phyloP scores from a whole-genome alignment of 2,113 vertebrate species.

The Thermophis baileyi region DNA sequence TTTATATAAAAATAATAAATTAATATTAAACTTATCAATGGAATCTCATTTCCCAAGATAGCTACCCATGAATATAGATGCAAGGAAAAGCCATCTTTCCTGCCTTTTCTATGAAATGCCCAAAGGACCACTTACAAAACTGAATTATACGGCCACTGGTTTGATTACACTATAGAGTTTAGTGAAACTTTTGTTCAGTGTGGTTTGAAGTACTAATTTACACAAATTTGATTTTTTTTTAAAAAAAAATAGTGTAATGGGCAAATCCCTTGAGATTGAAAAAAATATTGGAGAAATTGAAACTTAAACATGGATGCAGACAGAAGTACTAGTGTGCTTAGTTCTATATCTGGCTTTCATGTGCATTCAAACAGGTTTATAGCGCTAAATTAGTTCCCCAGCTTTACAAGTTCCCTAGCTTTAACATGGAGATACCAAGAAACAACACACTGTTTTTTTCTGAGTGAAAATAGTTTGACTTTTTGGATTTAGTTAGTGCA shows the following conservation, averaged over 20 bases:
- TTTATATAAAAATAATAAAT: not conserved
- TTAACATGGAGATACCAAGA: not conserved
- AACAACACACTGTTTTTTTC: not conserved
- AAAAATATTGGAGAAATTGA: not conserved
- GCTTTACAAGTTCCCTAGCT: not conserved
- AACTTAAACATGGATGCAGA: not conserved
- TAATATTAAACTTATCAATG: not conserved
- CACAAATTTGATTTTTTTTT: not conserved
- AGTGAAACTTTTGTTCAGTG: not conserved
- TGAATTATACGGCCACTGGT: not conserved
- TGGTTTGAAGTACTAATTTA: not conserved
- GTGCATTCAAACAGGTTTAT: not conserved
- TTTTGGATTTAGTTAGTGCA: not conserved
- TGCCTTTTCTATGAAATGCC: not conserved
- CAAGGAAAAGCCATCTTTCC: not conserved
- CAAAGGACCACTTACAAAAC: not conserved
- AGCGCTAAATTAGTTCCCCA: not conserved
- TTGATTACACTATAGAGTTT: not conserved
- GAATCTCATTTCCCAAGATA: not conserved
- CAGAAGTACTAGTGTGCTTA: not conserved
- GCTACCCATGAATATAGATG: not conserved
- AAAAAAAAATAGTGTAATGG: not conserved
- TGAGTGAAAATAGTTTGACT: not conserved
- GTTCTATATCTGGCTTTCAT: not conserved
- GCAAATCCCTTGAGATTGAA: not conserved